These are phyloP conservation scores for Sinopyrophorus schimmeli DNA, from an alignment of 2,888 invertebrate genomes.

Conservation along the genomic window DNA sequence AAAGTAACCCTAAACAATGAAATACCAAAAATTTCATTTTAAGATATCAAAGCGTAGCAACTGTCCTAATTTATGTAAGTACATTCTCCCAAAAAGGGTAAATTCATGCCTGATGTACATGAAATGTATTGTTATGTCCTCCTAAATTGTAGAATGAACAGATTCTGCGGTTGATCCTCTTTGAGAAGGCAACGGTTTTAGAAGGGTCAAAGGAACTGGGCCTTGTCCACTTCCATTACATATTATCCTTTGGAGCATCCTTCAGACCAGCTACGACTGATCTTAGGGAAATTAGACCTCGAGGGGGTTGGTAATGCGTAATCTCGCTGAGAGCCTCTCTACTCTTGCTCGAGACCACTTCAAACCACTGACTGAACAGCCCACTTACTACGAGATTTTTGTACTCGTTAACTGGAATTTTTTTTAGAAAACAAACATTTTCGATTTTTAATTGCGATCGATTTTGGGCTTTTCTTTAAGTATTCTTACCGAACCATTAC, in stretches of 20 bases:
- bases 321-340: constrained; percentile 34
- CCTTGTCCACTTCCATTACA: constrained; percentile 26
- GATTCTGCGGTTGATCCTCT: constrained; percentile 21
- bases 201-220: constrained; percentile 25
- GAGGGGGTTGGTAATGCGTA: constrained; percentile 35
- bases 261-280: constrained; percentile 26
- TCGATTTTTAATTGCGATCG: too few species aligned
- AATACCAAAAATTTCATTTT: too few species aligned
- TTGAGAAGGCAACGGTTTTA: constrained; percentile 19
- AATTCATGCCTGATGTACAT: constrained; percentile 8
- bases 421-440: too few species aligned
- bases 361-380: constrained; percentile 22
- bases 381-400: constrained; percentile 20
- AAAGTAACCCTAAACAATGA: too few species aligned
- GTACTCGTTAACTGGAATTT: constrained; percentile 10
- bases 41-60: too few species aligned
- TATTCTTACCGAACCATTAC: too few species aligned
- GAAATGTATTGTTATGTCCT: constrained; percentile 3
- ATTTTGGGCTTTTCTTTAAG: too few species aligned
- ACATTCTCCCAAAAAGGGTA: too few species aligned
- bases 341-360: constrained; percentile 26
- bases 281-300: constrained; percentile 36
- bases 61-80: too few species aligned
- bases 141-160: constrained; percentile 8
- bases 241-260: constrained; percentile 29